Conservation (phyloP, 53 echinoderm and acorn worm species). For the Paracentrotus lividus region DNA sequence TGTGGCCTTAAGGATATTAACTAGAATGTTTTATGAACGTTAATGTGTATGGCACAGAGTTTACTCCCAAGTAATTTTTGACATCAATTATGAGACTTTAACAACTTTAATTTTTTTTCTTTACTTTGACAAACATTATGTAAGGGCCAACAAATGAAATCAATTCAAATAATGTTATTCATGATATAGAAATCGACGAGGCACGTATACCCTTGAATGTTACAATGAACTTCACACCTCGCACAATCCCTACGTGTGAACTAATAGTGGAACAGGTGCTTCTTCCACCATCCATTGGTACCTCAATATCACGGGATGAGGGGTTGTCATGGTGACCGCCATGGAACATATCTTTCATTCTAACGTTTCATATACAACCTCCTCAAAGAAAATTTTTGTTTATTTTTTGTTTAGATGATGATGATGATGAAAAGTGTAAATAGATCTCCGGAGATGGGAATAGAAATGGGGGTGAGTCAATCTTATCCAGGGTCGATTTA, state of each 20-base stretch:
- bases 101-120: no score
- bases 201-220: no score
- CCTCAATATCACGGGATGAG: constrained; percentile 1
- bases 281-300: not conserved
- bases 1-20: no score
- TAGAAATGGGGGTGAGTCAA: no score
- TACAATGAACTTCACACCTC: no score
- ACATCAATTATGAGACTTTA: no score
- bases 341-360: not conserved
- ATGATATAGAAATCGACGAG: not conserved
- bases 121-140: no score
- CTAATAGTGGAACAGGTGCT: not conserved
- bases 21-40: no score
- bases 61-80: no score
- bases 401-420: constrained; percentile 15
- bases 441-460: constrained; percentile 19
- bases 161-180: not conserved
- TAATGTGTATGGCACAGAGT: no score
- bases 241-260: constrained; percentile 3
- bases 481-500: not conserved
- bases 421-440: constrained; percentile 53
- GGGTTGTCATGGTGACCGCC: not conserved
- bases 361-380: not conserved
- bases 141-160: not conserved
- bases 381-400: constrained; percentile 41